Percentiles rank a stretch among this genome's conserved stretches.
These are phyloP conservation scores for Dastarcus helophoroides DNA, from an alignment of 2,888 invertebrate genomes.

Conservation along the genomic window DNA sequence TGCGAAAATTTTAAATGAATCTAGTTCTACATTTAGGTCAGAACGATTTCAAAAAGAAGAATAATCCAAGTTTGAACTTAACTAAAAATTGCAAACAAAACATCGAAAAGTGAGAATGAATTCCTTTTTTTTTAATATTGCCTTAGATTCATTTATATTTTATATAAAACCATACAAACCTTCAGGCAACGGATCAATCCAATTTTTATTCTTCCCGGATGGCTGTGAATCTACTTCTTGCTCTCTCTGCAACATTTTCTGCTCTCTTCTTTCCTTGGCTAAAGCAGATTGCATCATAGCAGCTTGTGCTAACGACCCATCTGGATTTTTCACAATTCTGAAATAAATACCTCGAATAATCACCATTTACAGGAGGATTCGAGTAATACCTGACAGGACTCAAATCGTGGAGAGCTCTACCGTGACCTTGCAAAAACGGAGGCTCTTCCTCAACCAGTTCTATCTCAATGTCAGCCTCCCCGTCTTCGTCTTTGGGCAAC, in stretches of 20 bases:
- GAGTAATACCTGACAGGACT: conserved; percentile 59
- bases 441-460: conserved; percentile 98
- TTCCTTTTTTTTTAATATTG: too few relatives aligned
- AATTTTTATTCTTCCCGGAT: conserved; percentile 78
- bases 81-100: too few relatives aligned
- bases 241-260: conserved; percentile 91
- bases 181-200: conserved; percentile 94
- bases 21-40: too few relatives aligned
- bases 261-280: conserved; percentile 92
- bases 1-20: too few relatives aligned
- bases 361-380: not conserved
- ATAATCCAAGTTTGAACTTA: too few relatives aligned
- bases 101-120: too few relatives aligned
- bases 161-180: too few relatives aligned
- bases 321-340: conserved; percentile 95
- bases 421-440: conserved; percentile 90
- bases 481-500: conserved; percentile 80
- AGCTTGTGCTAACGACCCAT: conserved; percentile 96
- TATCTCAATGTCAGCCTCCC: conserved; percentile 95
- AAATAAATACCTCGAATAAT: not conserved
- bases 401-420: conserved; percentile 79
- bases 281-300: conserved; percentile 99
- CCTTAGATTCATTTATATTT: too few relatives aligned
- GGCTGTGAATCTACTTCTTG: conserved; percentile 81
- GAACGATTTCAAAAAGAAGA: too few relatives aligned